Conservation (phyloP, 2,113 vertebrate genomes). For the Drymodes brunneopygia region DNA sequence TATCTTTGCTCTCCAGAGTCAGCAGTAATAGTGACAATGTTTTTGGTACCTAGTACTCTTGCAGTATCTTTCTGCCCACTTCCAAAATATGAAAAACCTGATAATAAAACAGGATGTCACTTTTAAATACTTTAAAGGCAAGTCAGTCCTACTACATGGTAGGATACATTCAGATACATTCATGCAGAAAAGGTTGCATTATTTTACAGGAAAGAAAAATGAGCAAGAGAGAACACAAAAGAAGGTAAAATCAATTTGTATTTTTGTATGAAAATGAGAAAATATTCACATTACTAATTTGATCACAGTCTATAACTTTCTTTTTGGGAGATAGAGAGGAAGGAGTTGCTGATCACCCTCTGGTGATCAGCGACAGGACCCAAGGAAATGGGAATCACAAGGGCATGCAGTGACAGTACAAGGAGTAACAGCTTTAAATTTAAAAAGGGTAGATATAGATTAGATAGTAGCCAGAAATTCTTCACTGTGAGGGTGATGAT, state of each 20-base stretch:
- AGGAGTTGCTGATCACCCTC: background rate
- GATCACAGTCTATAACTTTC: background rate
- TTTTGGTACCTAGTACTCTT: background rate
- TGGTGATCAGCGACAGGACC: rapidly evolving
- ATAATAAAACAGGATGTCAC: background rate
- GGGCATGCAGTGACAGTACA: background rate
- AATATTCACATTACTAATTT: background rate
- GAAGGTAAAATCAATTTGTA: background rate
- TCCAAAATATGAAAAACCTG: background rate
- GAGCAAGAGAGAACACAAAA: background rate
- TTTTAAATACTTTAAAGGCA: background rate
- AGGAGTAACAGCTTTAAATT: background rate
- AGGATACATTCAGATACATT: background rate
- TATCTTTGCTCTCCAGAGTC: background rate
- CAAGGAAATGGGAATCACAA: rapidly evolving
- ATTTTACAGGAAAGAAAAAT: background rate
- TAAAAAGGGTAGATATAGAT: background rate
- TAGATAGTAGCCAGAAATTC: background rate
- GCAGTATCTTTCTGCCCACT: background rate
- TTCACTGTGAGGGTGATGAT: background rate
- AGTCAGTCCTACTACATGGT: background rate
- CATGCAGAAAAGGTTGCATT: background rate
- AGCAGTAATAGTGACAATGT: background rate
- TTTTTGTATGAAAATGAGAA: background rate
- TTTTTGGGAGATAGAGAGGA: rapidly evolving